Evolutionary conservation across 2,888 invertebrate species (phyloP).

Genomic region (Heteropelma amictum): DNA sequence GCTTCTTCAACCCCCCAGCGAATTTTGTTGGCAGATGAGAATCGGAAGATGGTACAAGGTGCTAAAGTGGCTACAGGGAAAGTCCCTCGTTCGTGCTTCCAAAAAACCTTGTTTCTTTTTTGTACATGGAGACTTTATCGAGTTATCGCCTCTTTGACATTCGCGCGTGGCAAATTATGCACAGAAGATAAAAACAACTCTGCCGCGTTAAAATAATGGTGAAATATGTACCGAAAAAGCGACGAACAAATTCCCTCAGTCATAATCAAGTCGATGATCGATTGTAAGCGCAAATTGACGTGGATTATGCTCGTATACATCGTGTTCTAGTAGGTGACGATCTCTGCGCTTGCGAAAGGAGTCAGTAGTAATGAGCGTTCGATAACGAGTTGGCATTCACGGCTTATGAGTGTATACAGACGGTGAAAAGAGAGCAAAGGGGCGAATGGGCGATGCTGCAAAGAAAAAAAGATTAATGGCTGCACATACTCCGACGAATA

Average conservation of each 20-base stretch:
- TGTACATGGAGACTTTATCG: conserved; percentile 21
- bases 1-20: conserved; percentile 29
- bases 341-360: background rate
- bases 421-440: background rate
- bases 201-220: too few species aligned
- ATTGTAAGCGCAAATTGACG: too few species aligned
- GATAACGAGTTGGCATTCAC: conserved; percentile 26
- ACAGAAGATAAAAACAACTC: too few species aligned
- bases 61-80: conserved; percentile 4
- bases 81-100: conserved; percentile 8
- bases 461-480: conserved; percentile 47
- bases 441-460: conserved; percentile 29
- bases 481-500: conserved; percentile 46
- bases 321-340: background rate
- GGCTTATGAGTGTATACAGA: background rate
- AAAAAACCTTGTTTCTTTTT: conserved; percentile 2
- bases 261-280: too few species aligned
- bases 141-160: conserved; percentile 26
- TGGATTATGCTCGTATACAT: too few species aligned
- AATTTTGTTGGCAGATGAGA: conserved; percentile 44
- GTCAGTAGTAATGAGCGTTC: conserved; percentile 13
- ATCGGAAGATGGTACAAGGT: conserved; percentile 9
- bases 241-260: too few species aligned
- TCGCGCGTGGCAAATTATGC: background rate
- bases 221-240: too few species aligned